These are phyloP conservation scores for Diabrotica virgifera DNA, from an alignment of 1,140 invertebrate species.

Conservation along the genomic window DNA sequence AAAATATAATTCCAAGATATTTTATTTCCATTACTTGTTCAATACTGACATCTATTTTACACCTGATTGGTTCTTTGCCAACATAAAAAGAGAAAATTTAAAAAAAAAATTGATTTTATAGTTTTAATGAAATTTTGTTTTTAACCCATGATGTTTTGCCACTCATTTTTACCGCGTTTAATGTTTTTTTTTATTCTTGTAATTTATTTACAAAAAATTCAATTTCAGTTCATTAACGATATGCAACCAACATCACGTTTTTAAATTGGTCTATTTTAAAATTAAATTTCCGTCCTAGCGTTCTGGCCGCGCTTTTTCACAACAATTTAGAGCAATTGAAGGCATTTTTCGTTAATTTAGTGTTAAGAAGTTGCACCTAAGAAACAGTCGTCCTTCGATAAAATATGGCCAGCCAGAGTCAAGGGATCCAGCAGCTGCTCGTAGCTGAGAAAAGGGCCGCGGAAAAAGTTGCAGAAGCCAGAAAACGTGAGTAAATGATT, in stretches of 20 bases:
- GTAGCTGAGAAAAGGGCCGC: constrained; percentile 97
- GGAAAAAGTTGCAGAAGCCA: constrained; percentile 97
- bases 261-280: constrained; percentile 3
- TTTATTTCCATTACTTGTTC: too few relatives aligned
- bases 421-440: constrained; percentile 97
- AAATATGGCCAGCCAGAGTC: constrained; percentile 92
- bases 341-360: constrained; percentile 22
- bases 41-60: too few relatives aligned
- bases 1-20: too few relatives aligned
- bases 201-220: too few relatives aligned
- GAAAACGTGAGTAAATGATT: constrained; percentile 85
- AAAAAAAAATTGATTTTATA: too few relatives aligned
- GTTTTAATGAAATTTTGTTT: too few relatives aligned
- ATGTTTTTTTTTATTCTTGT: too few relatives aligned
- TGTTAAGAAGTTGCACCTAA: constrained; percentile 13
- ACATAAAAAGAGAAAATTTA: too few relatives aligned
- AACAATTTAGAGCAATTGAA: constrained; percentile 36
- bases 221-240: neutral
- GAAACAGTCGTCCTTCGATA: neutral
- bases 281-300: neutral
- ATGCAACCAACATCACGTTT: neutral
- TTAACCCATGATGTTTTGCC: too few relatives aligned
- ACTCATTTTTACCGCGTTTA: too few relatives aligned
- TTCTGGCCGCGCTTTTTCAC: constrained; percentile 14
- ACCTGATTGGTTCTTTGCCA: too few relatives aligned